Percentiles rank a stretch among this genome's conserved stretches.
Conservation (phyloP, 2,797 vertebrate species). For the Heterohyrax brucei region DNA sequence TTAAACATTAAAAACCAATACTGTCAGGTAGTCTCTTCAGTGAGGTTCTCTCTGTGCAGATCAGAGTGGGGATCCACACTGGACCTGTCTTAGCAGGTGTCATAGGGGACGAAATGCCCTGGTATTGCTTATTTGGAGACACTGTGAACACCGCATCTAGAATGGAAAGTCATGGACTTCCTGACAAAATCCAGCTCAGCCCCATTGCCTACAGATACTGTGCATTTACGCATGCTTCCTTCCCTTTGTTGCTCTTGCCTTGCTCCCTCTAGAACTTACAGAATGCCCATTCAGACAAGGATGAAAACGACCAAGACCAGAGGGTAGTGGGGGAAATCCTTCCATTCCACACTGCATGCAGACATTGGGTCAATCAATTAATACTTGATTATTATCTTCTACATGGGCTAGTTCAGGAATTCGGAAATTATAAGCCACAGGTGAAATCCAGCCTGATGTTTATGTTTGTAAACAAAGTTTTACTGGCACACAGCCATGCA, state of each 20-base stretch:
- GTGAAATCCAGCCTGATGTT: not conserved
- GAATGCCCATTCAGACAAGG: not conserved
- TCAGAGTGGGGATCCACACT: slow-evolving; percentile 92
- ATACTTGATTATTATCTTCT: not conserved
- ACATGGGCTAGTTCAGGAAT: not conserved
- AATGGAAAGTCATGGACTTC: slow-evolving; percentile 92
- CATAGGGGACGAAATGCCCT: slow-evolving; percentile 93
- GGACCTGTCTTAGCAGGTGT: slow-evolving; percentile 91
- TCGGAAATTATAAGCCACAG: not conserved
- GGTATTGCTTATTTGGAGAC: slow-evolving; percentile 92
- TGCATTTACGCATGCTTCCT: not conserved
- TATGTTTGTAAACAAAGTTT: slow-evolving; percentile 61
- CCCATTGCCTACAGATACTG: slow-evolving; percentile 89
- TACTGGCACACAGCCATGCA: not conserved
- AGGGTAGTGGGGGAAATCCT: not conserved
- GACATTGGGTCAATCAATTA: not conserved
- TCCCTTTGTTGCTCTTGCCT: not conserved
- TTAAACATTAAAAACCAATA: slow-evolving; percentile 21
- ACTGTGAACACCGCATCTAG: slow-evolving; percentile 92
- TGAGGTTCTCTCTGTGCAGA: slow-evolving; percentile 82
- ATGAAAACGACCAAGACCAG: not conserved
- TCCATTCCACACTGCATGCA: not conserved
- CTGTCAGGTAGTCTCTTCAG: not conserved
- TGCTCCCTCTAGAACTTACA: not conserved
- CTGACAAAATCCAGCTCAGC: slow-evolving; percentile 91